Percentiles rank a stretch among this genome's conserved stretches.
phyloP scores from a whole-genome alignment of 2,888 invertebrate species.

The Rutpela maculata region DNA sequence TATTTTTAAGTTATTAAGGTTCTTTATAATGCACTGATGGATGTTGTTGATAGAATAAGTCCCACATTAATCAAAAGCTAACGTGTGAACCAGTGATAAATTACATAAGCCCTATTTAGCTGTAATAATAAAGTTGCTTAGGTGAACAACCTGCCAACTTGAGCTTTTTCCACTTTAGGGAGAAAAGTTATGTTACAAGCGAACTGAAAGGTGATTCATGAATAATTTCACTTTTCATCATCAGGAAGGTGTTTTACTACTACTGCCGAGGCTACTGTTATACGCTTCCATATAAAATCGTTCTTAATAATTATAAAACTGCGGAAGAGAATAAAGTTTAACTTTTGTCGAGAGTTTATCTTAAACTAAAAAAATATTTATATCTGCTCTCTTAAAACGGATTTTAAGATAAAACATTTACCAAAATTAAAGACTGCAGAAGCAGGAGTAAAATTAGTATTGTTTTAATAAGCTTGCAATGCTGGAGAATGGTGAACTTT shows the following conservation, averaged over 20 bases:
- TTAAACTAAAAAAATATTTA: too few species aligned
- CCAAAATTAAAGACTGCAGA: too few species aligned
- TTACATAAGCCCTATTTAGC: constrained; percentile 21
- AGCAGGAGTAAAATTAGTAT: too few species aligned
- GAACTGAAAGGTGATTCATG: not conserved
- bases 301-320: too few species aligned
- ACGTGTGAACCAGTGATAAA: constrained; percentile 14
- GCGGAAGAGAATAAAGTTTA: too few species aligned
- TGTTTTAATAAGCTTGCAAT: too few species aligned
- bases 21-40: constrained; percentile 8
- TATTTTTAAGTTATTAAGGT: constrained; percentile 17
- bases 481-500: too few species aligned
- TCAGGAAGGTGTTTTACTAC: not conserved
- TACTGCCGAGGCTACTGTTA: too few species aligned
- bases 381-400: too few species aligned
- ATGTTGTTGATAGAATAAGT: constrained; percentile 21
- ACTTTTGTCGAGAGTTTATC: too few species aligned
- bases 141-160: constrained; percentile 25
- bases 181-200: not conserved
- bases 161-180: not conserved
- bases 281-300: too few species aligned
- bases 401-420: too few species aligned
- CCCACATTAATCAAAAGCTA: constrained; percentile 32
- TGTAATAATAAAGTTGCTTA: constrained; percentile 22
- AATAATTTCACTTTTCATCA: constrained; percentile 2